Conservation (phyloP, 2,113 vertebrate species). For the Serilophus lunatus region DNA sequence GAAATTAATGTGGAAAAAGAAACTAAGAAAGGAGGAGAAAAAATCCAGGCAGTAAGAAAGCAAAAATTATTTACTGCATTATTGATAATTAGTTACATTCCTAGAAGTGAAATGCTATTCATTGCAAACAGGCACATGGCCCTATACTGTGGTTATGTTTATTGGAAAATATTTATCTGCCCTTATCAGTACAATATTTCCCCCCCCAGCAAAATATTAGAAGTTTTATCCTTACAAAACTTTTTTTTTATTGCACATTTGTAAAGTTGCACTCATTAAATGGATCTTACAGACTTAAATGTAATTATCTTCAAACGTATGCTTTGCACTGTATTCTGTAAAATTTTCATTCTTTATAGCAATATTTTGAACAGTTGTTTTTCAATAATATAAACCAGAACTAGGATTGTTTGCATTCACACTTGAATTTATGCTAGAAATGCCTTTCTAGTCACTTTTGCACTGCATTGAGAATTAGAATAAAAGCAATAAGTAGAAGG, state of each 20-base stretch:
- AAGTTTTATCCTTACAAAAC: background rate
- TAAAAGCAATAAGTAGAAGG: background rate
- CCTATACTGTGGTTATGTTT: background rate
- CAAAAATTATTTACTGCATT: background rate
- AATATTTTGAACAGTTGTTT: background rate
- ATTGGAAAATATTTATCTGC: background rate
- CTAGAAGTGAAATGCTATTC: background rate
- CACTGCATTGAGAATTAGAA: background rate
- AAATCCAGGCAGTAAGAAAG: background rate
- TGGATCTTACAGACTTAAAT: background rate
- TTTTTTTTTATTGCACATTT: background rate
- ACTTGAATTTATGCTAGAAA: background rate
- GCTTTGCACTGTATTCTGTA: background rate
- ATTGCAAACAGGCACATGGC: background rate
- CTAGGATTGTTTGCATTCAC: background rate
- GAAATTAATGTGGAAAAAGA: background rate
- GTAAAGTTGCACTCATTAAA: background rate
- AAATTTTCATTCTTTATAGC: background rate
- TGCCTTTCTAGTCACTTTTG: background rate
- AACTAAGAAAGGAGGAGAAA: background rate
- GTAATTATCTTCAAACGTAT: background rate
- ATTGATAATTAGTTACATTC: background rate
- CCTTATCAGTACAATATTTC: background rate
- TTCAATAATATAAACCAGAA: background rate
- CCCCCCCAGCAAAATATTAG: background rate